phyloP scores from a whole-genome alignment of 2,888 invertebrate genomes.

The Orgyia antiqua region DNA sequence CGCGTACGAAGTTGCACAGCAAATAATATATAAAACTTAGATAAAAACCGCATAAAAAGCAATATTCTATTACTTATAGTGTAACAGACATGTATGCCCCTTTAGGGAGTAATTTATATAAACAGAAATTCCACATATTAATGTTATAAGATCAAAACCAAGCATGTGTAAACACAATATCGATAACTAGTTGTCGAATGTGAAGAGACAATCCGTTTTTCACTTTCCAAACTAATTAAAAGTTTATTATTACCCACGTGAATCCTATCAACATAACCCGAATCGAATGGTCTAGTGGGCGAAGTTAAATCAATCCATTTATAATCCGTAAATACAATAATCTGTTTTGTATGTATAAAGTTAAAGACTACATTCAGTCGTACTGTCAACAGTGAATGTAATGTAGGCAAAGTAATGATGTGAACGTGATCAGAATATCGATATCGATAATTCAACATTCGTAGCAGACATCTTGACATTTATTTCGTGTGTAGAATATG shows the following conservation, averaged over 20 bases:
- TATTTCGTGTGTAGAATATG: conserved; percentile 45
- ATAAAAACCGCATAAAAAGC: too few species aligned
- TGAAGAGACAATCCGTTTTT: conserved; percentile 10
- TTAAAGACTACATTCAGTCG: conserved; percentile 19
- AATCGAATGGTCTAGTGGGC: conserved; percentile 24
- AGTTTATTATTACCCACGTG: conserved; percentile 18
- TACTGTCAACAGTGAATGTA: conserved; percentile 12
- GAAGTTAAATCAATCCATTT: conserved; percentile 19
- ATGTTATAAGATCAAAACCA: too few species aligned
- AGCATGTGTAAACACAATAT: too few species aligned
- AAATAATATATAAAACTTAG: too few species aligned
- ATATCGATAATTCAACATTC: conserved; percentile 35
- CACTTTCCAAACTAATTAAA: conserved; percentile 20
- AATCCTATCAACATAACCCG: conserved; percentile 19
- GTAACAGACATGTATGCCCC: too few species aligned
- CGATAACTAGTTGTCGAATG: too few species aligned
- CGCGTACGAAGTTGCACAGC: too few species aligned
- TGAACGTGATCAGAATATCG: conserved; percentile 49
- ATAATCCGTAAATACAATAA: conserved; percentile 7
- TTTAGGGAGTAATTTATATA: too few species aligned
- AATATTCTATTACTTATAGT: too few species aligned
- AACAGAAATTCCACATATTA: too few species aligned
- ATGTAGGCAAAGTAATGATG: conserved; percentile 41
- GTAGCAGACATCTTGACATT: conserved; percentile 39
- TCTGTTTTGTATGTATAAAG: conserved; percentile 5